Base-by-base conservation (phyloP, 2,113 vertebrate species). In the Patagioenas fasciata region DNA sequence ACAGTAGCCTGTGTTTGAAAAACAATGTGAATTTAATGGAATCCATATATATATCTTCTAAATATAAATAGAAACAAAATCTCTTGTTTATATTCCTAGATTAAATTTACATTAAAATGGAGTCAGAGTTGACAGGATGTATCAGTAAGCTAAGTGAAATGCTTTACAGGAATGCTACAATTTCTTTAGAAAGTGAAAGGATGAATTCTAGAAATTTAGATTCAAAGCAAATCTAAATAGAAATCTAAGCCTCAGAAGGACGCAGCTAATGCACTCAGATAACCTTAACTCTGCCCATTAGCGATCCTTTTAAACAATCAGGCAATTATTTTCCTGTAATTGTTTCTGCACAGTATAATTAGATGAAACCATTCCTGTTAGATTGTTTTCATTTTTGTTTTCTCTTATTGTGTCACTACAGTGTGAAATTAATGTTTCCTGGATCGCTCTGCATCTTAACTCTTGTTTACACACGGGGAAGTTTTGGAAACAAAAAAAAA, bases 251-350 rank as follows among this genome's bases (percentile, higher is more conserved):
- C 73, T 79, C 80, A 85, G 87, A 95, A 92, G 44, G 80, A 67
- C 44, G 54, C 21, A 89, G 74, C 58, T 95, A 91, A 95, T 94
- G 91, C 66, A 74, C 73, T 89, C 80, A 57, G 66, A 92, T 95
- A 96, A 92, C 74, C 89, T 89, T 92, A 94, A 83, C 91, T 95
- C 94, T 97, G 78, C 78, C 96, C 87, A 95, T 91, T 92, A 95
- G 38, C 4, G 40, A 95, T 87, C 74, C 89, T 95, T 95, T 96
- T 93, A 97, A 97, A 96, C 84, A 92, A 95, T 89, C 94, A 95
- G 94, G 78, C 89, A 94, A 95, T 95, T 96, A 92, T 95, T 95
- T 95, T 92, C n/a, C 77, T 85, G 94, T 95, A 91, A 95, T 93
- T 79, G 84, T 94, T 95, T 96, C 94, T 95, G 91, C 89, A 91